Conservation (phyloP, 2,888 invertebrate genomes). For the Petrophora chlorosata region DNA sequence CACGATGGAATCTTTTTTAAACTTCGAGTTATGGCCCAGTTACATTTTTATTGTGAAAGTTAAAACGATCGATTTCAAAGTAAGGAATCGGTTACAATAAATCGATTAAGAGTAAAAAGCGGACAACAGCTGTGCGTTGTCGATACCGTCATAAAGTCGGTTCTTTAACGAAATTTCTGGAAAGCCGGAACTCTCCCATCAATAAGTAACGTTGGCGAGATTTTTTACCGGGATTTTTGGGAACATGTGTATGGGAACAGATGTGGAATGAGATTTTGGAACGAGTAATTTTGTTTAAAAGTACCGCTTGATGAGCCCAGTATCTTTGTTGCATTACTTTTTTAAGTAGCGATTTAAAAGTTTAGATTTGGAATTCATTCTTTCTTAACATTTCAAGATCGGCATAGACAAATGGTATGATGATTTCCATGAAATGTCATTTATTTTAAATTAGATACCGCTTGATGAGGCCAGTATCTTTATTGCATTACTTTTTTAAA, state of each 20-base stretch:
- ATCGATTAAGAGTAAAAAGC: constrained; percentile 46
- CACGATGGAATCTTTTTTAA: neutral
- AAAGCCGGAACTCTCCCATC: constrained; percentile 52
- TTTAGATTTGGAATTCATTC: too few species aligned
- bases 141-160: constrained; percentile 49
- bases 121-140: constrained; percentile 46
- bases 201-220: constrained; percentile 41
- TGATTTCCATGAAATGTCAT: too few species aligned
- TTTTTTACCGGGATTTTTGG: constrained; percentile 43
- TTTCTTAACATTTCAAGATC: too few species aligned
- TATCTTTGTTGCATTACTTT: neutral
- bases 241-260: constrained; percentile 38
- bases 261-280: constrained; percentile 29
- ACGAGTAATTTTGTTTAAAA: constrained; percentile 10
- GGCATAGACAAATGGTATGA: too few species aligned
- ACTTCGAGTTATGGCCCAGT: too few species aligned
- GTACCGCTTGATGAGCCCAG: constrained; percentile 6
- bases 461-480: neutral
- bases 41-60: constrained; percentile 15
- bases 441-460: constrained; percentile 19
- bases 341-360: too few species aligned
- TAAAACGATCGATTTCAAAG: constrained; percentile 28
- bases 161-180: constrained; percentile 35
- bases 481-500: neutral
- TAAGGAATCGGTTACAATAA: constrained; percentile 44